Base-by-base conservation (phyloP, 2,888 invertebrate species). In the Latrodectus elegans region DNA sequence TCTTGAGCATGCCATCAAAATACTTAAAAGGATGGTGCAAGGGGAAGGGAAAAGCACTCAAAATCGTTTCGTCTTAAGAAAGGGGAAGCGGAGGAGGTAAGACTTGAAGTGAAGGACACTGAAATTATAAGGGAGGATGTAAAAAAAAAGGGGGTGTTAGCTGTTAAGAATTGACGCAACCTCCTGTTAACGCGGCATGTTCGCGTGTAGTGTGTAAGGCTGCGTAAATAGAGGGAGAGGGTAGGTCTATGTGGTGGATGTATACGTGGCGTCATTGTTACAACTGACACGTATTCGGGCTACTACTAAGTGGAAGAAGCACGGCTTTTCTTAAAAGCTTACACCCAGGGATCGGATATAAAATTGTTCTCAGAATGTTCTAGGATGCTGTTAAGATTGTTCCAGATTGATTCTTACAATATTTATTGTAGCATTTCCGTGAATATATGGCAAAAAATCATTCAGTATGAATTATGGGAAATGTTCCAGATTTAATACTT, bases 261-360 rank as follows among this genome's bases (percentile, higher is more conserved):
- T 76, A 76, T 76, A 87, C 86, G 86, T 87, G 86, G 76, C 77
- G 81, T 77, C 86, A 87, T 87, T 87, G 86, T 81, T 87, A 87
- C 76, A 81, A 81, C 86, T 72, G 77, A 87, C 86, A 87, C 86
- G 86, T 87, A 81, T 65, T 38, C 71, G 49, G 72, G 80, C 86
- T 64, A 71, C 75, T 86, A 80, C 85, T 86, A 86, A 86, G 80
- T 86, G 80, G 80, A 67, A 55, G 86, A 82, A 80, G 85, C 85
- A 86, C 81, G 81, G 77, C 72, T 81, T 87, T 81, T 82, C 81
- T 81, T 86, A 86, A 86, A 86, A 87, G 86, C 81, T 82, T 87
- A 81, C 81, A 77, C 64, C 60, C 26, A 67, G 81, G 86, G 86
- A 81, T 77, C 81, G 86, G 86, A 53, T 87, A 77, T 65, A 81